phyloP scores from a whole-genome alignment of 2,888 invertebrate species.

The Ormyrus pomaceus region DNA sequence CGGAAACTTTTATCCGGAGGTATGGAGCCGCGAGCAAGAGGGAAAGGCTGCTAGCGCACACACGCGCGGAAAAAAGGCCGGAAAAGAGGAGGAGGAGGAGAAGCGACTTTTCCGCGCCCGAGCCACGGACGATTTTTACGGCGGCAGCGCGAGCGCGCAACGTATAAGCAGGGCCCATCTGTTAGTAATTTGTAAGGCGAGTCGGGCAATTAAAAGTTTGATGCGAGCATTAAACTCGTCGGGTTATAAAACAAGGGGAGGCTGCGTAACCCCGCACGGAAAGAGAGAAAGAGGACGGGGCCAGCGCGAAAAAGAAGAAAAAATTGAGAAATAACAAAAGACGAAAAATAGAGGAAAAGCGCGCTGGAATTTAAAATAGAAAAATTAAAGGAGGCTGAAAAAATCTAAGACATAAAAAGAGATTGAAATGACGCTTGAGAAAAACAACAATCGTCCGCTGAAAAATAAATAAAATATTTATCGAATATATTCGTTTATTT shows the following conservation, averaged over 20 bases:
- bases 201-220: conserved; percentile 74
- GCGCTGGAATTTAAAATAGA: conserved; percentile 22
- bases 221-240: conserved; percentile 73
- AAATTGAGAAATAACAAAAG: conserved; percentile 38
- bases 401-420: conserved; percentile 13
- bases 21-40: background rate
- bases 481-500: too few relatives aligned
- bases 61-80: conserved; percentile 12
- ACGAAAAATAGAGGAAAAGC: conserved; percentile 1
- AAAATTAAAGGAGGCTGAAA: background rate
- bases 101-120: conserved; percentile 48
- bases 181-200: conserved; percentile 73
- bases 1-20: conserved; percentile 27
- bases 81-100: conserved; percentile 9
- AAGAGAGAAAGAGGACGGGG: background rate
- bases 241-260: conserved; percentile 69
- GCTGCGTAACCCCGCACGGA: background rate
- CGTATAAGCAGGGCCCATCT: conserved; percentile 70
- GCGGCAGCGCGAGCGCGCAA: conserved; percentile 56
- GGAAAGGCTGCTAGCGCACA: conserved; percentile 6
- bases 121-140: conserved; percentile 58
- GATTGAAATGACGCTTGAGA: background rate
- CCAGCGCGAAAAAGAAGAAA: background rate
- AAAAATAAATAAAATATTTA: too few relatives aligned
- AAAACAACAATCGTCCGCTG: background rate